phyloP scores from a whole-genome alignment of 1,140 invertebrate species.

The Periplaneta americana region DNA sequence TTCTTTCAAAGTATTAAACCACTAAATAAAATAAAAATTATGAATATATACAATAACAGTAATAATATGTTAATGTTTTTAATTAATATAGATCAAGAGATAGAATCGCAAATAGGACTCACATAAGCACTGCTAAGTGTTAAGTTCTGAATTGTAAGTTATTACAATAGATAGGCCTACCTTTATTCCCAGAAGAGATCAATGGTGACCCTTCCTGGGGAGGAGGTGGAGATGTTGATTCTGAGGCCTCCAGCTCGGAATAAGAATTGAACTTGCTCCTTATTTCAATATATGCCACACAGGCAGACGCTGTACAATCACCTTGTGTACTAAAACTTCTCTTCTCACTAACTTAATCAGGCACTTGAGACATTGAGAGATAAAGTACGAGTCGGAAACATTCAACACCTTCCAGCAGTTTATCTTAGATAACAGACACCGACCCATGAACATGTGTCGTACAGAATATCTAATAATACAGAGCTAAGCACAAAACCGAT shows the following conservation, averaged over 20 bases:
- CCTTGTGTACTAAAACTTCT: background rate
- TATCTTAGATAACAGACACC: background rate
- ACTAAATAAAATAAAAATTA: no score
- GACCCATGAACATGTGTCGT: background rate
- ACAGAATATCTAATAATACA: no score
- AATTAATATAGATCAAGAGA: no score
- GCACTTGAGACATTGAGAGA: background rate
- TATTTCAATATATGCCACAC: background rate
- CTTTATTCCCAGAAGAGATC: background rate
- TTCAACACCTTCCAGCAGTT: background rate
- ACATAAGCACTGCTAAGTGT: no score
- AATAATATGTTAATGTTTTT: no score
- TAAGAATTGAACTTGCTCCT: background rate
- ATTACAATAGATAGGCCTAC: no score
- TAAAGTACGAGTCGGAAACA: background rate
- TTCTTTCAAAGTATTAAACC: no score
- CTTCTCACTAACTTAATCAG: background rate
- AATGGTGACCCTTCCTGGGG: background rate
- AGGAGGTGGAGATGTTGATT: background rate
- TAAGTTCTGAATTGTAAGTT: background rate
- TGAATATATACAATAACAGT: no score
- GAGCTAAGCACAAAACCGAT: no score
- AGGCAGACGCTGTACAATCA: background rate
- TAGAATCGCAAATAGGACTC: no score
- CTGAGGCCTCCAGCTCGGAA: background rate